phyloP scores from a whole-genome alignment of 2,113 vertebrate species.

The Panurus biarmicus region DNA sequence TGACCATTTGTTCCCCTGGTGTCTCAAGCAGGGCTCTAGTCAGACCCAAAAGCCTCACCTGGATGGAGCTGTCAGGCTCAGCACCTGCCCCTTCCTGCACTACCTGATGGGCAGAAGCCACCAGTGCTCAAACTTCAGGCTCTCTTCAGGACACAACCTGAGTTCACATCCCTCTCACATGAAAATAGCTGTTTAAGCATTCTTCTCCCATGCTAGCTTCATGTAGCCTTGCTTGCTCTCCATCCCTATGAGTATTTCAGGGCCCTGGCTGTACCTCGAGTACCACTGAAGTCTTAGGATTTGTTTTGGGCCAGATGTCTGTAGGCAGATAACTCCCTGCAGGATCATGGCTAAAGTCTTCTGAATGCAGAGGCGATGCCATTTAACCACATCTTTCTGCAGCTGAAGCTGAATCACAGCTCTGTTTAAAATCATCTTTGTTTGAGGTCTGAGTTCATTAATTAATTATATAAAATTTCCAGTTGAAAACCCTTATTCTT shows the following conservation, averaged over 20 bases:
- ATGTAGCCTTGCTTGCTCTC: background rate
- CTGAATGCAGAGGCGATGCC: background rate
- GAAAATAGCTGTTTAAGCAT: background rate
- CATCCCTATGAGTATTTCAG: background rate
- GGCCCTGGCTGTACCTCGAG: fast-evolving
- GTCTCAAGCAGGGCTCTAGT: background rate
- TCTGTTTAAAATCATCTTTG: background rate
- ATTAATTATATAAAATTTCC: background rate
- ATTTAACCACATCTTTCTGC: background rate
- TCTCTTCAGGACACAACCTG: background rate
- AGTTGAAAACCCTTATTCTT: background rate
- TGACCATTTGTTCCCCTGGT: background rate
- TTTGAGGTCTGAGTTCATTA: background rate
- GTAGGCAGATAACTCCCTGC: background rate
- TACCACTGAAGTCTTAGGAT: background rate
- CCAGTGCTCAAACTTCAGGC: background rate
- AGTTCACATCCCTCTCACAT: background rate
- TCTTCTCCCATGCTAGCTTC: background rate
- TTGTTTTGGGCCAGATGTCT: background rate
- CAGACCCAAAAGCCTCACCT: background rate
- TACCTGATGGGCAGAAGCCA: background rate
- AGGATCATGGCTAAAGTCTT: background rate
- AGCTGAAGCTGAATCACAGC: background rate
- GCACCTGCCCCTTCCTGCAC: fast-evolving
- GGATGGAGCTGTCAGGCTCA: background rate